These are phyloP conservation scores for Pseudachorutes palmiensis DNA, from an alignment of 1,140 invertebrate genomes.

Conservation along the genomic window DNA sequence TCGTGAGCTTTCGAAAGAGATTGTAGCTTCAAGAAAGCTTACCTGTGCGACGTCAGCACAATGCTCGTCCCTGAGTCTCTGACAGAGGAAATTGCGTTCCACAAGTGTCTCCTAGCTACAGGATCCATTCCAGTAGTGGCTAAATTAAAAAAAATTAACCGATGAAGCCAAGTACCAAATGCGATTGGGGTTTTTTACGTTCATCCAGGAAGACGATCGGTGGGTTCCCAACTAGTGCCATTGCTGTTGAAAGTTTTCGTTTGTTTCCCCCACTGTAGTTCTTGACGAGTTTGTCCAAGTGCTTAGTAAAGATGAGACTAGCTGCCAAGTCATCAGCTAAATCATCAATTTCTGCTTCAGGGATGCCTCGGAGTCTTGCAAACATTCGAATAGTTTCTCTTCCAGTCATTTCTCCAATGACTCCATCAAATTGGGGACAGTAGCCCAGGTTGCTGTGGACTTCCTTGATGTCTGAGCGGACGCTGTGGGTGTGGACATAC, in stretches of 20 bases:
- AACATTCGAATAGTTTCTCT: slow-evolving; percentile 66
- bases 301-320: slow-evolving; percentile 40
- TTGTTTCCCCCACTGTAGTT: slow-evolving; percentile 78
- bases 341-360: slow-evolving; percentile 41
- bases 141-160: not conserved
- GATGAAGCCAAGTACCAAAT: too few species aligned
- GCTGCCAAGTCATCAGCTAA: slow-evolving; percentile 42
- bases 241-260: slow-evolving; percentile 84
- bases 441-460: slow-evolving; percentile 46
- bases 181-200: slow-evolving; percentile 60
- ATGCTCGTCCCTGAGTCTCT: slow-evolving; percentile 59
- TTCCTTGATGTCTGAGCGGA: slow-evolving; percentile 45
- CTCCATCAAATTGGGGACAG: slow-evolving; percentile 69
- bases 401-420: slow-evolving; percentile 70
- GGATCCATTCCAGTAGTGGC: slow-evolving; percentile 60
- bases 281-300: slow-evolving; percentile 47
- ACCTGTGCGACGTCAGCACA: slow-evolving; percentile 70
- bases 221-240: slow-evolving; percentile 84
- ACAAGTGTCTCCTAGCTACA: slow-evolving; percentile 66
- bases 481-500: slow-evolving; percentile 46
- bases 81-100: slow-evolving; percentile 59
- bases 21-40: not conserved
- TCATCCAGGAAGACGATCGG: slow-evolving; percentile 80
- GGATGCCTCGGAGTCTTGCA: slow-evolving; percentile 64
- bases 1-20: slow-evolving; percentile 1